Conservation (phyloP, 2,113 vertebrate species). For the Pithys albifrons region DNA sequence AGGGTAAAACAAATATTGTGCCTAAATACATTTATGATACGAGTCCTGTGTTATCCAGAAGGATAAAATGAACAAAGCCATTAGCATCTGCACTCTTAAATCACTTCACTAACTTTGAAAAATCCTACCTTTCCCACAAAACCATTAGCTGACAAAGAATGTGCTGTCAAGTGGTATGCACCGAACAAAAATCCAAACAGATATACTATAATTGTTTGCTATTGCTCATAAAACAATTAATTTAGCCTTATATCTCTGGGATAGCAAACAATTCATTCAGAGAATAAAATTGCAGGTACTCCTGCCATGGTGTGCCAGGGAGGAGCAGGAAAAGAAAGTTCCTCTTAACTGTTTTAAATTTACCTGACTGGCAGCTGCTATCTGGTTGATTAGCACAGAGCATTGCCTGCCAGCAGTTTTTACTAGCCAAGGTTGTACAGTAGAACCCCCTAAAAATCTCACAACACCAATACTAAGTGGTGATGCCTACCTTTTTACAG, state of each 20-base stretch:
- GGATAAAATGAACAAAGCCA: neutral
- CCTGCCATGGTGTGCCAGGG: neutral
- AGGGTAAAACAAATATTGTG: neutral
- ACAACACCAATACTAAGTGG: neutral
- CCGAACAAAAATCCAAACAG: neutral
- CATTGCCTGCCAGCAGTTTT: neutral
- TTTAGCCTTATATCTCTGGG: neutral
- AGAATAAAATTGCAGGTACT: neutral
- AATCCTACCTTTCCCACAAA: neutral
- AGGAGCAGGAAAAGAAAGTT: neutral
- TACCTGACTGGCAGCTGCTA: neutral
- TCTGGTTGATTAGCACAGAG: neutral
- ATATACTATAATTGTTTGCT: neutral
- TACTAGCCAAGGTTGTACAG: neutral
- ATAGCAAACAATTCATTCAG: neutral
- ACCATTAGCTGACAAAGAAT: neutral
- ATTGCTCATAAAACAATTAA: neutral
- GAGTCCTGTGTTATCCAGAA: neutral
- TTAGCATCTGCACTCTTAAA: neutral
- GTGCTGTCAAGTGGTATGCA: neutral
- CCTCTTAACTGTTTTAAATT: neutral
- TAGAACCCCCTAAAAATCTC: neutral
- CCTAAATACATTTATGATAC: neutral
- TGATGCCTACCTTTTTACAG: neutral
- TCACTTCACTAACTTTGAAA: neutral